Base-by-base conservation (phyloP, 1,140 invertebrate species). In the Heliconius hermathena region DNA sequence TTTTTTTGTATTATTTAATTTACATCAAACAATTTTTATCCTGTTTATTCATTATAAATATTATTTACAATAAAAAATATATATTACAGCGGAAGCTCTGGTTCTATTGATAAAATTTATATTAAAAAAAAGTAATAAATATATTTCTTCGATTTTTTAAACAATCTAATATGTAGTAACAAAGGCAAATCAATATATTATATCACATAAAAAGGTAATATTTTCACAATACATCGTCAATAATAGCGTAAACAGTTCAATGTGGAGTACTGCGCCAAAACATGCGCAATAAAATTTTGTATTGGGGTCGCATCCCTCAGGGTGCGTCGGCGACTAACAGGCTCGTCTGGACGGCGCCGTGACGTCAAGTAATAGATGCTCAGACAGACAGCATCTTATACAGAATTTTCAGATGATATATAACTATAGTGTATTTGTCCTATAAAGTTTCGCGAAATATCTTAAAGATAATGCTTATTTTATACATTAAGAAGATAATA, bases 261-360 rank as follows among this genome's bases (percentile, higher is more conserved):
- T 74, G 33, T 33, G 74, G 76, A 73, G 70, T 57, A 80, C 74
- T 81, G 71, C 75, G 84, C 84, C 81, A 85, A 84, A 71, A 81
- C 77, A 85, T 82, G 78, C 77, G 81, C 77, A 83, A 82, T 83
- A 82, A 83, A 81, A 75, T 85, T 84, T 79, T 84, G 73, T 77
- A 92, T 90, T 82, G 84, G 80, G 90, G 89, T 89, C 88, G 83
- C 86, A 89, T 88, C 89, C 88, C 85, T 85, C 85, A 89, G 86
- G 87, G 87, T 92, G 91, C 89, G 89, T 89, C 86, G 90, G 89
- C 91, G 91, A 87, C 91, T 81, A 9, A 29, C 9, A 76, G 92
- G 76, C 92, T 90, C 88, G 92, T 29, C 92, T 8, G 6, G 8
- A n/a, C 60, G 92, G 85, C 91, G 91, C 90, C 76, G 79, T 87